Evolutionary conservation across 2,888 invertebrate species (phyloP), one percentile per base, ranked within the genome.

Genomic region (Apodemia duryi): DNA sequence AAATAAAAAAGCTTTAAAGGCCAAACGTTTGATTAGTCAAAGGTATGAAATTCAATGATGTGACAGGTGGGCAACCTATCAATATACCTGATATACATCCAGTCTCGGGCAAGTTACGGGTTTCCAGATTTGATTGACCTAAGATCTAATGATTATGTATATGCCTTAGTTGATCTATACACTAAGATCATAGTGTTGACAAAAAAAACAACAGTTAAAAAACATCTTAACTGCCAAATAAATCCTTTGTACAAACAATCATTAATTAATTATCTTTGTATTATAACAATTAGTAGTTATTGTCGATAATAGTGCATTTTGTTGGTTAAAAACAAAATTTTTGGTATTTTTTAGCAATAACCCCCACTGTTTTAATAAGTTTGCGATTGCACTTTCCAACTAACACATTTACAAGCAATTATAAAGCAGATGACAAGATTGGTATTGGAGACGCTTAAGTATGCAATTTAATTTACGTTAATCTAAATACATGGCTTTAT

Each of bases 371-470:
- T 38, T 38, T 57, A 57, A 10, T 57, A 11, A 29, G 10, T 32
- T 57, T 32, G 57, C 5, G 13, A 13, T 32, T 32, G 29, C 57
- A 57, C 57, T 6, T 57, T 32, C 11, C 29, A 32, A 57, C 57
- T 57, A 57, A 57, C 57, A 57, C 28, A 57, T 11, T 57, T 29
- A 13, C 57, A 57, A 32, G 32, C 10, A 46, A 46, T 46, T 52
- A 21, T 29, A 54, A 54, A 4, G 4, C 28, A 32, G 57, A 32
- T 57, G 13, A 57, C 57, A 57, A 32, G 4, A 57, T 13, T 57
- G 57, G 57, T 57, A 57, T 5, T 57, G 57, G 57, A 57, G 32
- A 32, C 13, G 57, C 57, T 57, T 57, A 57, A 57, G 57, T 57
- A 57, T 32, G 29, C 13, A 13, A 32, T 57, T 57, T 57, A 57